phyloP scores from a whole-genome alignment of 2,888 invertebrate species.

The Napeogenes sylphis region DNA sequence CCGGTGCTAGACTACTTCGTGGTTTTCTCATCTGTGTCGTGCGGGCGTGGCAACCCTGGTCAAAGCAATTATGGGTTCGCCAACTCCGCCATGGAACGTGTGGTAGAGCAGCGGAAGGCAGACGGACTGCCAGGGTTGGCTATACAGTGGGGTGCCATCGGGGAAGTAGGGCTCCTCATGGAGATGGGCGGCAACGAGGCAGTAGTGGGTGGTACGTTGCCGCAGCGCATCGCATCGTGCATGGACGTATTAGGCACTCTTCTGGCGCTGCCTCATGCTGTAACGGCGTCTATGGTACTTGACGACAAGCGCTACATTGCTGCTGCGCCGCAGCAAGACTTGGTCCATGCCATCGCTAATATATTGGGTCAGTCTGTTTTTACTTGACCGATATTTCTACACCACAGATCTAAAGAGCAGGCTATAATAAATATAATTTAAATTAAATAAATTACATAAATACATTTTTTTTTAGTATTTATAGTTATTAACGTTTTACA shows the following conservation, averaged over 20 bases:
- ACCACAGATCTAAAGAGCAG: too few species aligned
- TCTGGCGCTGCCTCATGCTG: conserved; percentile 92
- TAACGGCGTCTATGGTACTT: conserved; percentile 89
- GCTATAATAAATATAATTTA: too few species aligned
- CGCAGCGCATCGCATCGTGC: conserved; percentile 97
- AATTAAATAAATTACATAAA: too few species aligned
- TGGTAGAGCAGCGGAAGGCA: conserved; percentile 89
- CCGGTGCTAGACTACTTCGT: conserved; percentile 94
- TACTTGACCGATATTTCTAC: not conserved
- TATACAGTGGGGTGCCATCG: conserved; percentile 99
- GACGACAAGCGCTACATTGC: conserved; percentile 88
- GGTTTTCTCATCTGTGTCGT: conserved; percentile 96
- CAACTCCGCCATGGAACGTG: conserved; percentile 98
- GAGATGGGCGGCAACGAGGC: conserved; percentile 94
- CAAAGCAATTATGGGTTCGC: conserved; percentile 98
- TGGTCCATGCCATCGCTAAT: conserved; percentile 90
- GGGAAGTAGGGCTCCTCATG: conserved; percentile 95
- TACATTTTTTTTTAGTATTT: too few species aligned
- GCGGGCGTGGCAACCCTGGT: conserved; percentile 97
- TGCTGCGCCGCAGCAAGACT: conserved; percentile 70
- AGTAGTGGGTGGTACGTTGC: conserved; percentile 96
- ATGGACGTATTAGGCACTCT: conserved; percentile 91
- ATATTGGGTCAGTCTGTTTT: conserved; percentile 81
- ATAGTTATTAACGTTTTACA: too few species aligned
- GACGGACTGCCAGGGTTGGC: conserved; percentile 92